A percentile compares a stretch with the other conserved stretches of the same genome.
These are phyloP conservation scores for Smittia aterrima DNA, from an alignment of 2,888 invertebrate species.

Conservation along the genomic window DNA sequence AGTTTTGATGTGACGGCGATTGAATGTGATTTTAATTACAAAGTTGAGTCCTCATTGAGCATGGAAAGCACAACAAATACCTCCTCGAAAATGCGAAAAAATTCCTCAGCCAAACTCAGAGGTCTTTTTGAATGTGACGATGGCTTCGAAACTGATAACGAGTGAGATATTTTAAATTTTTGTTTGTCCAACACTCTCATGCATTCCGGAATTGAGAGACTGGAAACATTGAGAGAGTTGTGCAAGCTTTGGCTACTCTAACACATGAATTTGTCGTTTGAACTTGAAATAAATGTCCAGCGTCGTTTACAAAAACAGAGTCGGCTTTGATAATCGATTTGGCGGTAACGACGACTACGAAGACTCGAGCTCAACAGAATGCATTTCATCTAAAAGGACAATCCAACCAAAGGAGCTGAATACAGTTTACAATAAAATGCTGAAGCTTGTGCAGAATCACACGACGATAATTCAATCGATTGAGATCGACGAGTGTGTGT, in stretches of 20 bases:
- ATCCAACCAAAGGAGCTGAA: conserved; percentile 17
- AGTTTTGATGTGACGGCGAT: background rate
- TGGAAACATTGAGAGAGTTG: background rate
- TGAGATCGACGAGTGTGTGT: background rate
- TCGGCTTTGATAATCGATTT: background rate
- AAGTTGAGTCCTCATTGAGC: too few relatives aligned
- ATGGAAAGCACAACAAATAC: too few relatives aligned
- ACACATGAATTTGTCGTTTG: too few relatives aligned
- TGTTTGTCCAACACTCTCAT: background rate
- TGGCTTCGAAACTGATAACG: background rate
- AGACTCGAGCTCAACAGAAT: too few relatives aligned
- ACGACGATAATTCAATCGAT: background rate
- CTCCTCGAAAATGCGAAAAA: background rate
- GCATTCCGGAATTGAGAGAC: background rate
- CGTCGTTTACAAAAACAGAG: background rate
- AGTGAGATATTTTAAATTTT: background rate
- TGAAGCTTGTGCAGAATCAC: background rate
- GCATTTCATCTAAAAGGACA: background rate
- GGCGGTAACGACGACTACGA: background rate
- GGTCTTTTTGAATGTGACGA: background rate
- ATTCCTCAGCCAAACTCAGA: background rate
- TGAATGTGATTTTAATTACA: background rate
- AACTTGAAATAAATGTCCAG: background rate
- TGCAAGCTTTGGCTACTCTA: too few relatives aligned
- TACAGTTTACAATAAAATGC: background rate